Evolutionary conservation across 2,797 vertebrate genomes (phyloP).

Genomic region (Neosalanx taihuensis): DNA sequence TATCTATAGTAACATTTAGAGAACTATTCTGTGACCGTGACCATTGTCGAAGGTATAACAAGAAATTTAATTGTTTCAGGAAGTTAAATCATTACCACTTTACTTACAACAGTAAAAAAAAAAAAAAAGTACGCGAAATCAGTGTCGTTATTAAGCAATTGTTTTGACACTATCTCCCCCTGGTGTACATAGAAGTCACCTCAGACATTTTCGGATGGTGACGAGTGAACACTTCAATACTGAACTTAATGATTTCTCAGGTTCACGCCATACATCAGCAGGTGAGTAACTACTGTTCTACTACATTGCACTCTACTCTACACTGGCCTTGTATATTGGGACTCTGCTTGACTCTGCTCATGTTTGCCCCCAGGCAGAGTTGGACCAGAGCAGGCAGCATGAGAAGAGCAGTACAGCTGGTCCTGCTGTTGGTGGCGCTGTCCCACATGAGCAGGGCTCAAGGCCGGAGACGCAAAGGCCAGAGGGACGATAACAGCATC

Average conservation of each 20-base stretch:
- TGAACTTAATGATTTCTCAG: background rate
- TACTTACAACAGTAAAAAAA: background rate
- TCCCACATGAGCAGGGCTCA: slow-evolving; percentile 57
- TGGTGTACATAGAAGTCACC: slow-evolving; percentile 22
- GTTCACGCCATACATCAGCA: background rate
- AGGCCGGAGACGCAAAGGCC: slow-evolving; percentile 72
- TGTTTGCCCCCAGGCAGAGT: slow-evolving; percentile 26
- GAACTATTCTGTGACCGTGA: too few species aligned
- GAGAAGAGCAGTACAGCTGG: slow-evolving; percentile 57
- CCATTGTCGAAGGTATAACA: too few species aligned
- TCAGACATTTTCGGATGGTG: background rate
- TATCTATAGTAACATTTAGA: background rate
- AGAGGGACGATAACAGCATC: slow-evolving; percentile 62
- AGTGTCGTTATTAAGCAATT: background rate
- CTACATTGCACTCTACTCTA: background rate
- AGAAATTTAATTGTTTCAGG: background rate
- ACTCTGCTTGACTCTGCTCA: background rate
- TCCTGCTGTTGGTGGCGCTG: slow-evolving; percentile 63
- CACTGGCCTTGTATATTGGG: background rate
- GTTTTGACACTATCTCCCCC: slow-evolving; percentile 35
- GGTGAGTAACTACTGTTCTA: background rate
- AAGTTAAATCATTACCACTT: background rate
- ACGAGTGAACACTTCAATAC: background rate
- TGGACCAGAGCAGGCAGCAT: slow-evolving; percentile 48
- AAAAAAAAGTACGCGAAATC: background rate